Evolutionary conservation across 92 coral and sea anemone species (phyloP).

Genomic region (Umimayanthus kanabou): DNA sequence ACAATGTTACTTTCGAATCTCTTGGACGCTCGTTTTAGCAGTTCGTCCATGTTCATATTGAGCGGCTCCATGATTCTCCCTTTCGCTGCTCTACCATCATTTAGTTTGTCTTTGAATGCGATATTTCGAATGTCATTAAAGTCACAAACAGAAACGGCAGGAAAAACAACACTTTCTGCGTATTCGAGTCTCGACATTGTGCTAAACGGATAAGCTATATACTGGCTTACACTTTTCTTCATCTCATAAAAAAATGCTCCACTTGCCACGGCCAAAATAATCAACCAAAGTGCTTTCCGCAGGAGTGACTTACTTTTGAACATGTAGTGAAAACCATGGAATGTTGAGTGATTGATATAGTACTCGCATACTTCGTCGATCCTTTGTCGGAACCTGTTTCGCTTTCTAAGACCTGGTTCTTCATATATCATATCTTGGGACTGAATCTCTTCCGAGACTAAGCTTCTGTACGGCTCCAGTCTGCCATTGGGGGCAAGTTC

Average conservation of each 20-base stretch:
- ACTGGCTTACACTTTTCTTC: constrained; percentile 66
- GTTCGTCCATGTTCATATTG: constrained; percentile 39
- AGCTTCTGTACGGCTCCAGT: constrained; percentile 22
- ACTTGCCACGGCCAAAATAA: constrained; percentile 60
- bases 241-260: constrained; percentile 79
- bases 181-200: constrained; percentile 77
- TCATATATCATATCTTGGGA: constrained; percentile 40
- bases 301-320: constrained; percentile 79
- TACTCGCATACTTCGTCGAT: constrained; percentile 45
- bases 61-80: constrained; percentile 7
- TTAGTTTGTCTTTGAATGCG: constrained; percentile 25
- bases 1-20: constrained; percentile 59
- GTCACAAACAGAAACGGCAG: constrained; percentile 86
- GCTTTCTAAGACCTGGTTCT: constrained; percentile 9
- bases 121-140: constrained; percentile 71
- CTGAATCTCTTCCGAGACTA: constrained; percentile 31
- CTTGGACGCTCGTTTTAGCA: constrained; percentile 34
- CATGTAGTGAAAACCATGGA: constrained; percentile 82
- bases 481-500: constrained; percentile 39
- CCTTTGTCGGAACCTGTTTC: constrained; percentile 47
- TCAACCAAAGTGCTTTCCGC: constrained; percentile 71
- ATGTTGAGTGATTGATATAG: constrained; percentile 69
- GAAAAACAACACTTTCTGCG: constrained; percentile 58
- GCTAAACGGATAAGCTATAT: constrained; percentile 72
- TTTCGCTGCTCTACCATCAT: background rate